Evolutionary conservation across 1,140 invertebrate species (phyloP).

Genomic region (Zaprionus inermis): DNA sequence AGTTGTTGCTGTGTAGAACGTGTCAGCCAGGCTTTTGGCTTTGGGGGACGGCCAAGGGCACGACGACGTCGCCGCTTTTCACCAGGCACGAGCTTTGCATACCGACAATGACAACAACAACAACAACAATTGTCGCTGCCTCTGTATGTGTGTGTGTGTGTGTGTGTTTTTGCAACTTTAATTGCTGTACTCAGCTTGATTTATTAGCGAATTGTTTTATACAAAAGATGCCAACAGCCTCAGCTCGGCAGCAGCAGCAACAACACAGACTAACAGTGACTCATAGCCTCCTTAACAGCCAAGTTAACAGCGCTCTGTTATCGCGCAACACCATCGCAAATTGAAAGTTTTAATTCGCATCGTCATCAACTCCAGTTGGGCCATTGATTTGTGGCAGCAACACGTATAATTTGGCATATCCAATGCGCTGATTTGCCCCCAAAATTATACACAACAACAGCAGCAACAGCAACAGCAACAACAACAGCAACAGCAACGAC

Average conservation of each 20-base stretch:
- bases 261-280: slow-evolving; percentile 47
- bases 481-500: background rate
- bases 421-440: slow-evolving; percentile 70
- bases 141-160: slow-evolving; percentile 46
- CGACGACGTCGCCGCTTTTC: slow-evolving; percentile 51
- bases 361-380: slow-evolving; percentile 42
- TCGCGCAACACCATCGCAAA: slow-evolving; percentile 75
- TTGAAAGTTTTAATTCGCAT: slow-evolving; percentile 64
- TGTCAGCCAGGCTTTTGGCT: slow-evolving; percentile 69
- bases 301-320: slow-evolving; percentile 68
- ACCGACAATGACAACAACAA: slow-evolving; percentile 51
- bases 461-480: background rate
- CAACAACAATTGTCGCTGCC: slow-evolving; percentile 62
- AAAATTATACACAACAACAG: slow-evolving; percentile 62
- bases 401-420: slow-evolving; percentile 71
- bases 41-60: slow-evolving; percentile 72
- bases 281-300: slow-evolving; percentile 56
- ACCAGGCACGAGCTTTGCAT: slow-evolving; percentile 62
- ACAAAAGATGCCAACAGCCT: slow-evolving; percentile 65
- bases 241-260: slow-evolving; percentile 24
- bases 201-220: slow-evolving; percentile 82
- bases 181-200: slow-evolving; percentile 82
- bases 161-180: slow-evolving; percentile 79
- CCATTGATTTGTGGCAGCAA: slow-evolving; percentile 57
- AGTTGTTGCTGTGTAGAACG: slow-evolving; percentile 67